Evolutionary conservation across 2,888 invertebrate species (phyloP), one percentile per base, ranked within the genome.

Genomic region (Phorcus lineatus): DNA sequence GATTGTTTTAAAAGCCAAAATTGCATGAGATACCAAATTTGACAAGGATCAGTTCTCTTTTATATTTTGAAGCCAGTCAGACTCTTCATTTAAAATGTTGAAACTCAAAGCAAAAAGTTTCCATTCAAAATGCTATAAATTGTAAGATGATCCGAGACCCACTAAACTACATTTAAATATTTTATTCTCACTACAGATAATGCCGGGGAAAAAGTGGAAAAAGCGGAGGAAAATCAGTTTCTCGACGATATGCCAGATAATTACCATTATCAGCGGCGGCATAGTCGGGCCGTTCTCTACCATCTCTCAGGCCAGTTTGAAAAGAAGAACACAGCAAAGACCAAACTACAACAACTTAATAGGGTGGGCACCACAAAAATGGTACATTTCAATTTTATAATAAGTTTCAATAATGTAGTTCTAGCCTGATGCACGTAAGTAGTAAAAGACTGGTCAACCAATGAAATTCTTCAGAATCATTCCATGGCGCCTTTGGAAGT

Each of bases 281-380:
- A 98, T 91, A 98, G 98, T 93, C 95, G 98, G 92, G 98, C 98
- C 66, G 98, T 98, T 82, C 96, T 98, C 85, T 98, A 98, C 94
- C 98, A 98, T 94, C 95, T 98, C 90, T 98, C 98, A 89, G 98
- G 98, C 85, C 98, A 98, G 94, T 98, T 98, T 94, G 97, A 97
- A 93, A 97, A 97, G 92, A 93, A 94, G 82, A 97, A 97, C 94
- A 92, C 91, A 81, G 96, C 96, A 94, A 94, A 98, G 95, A 96
- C 96, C 87, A 98, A 98, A 95, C 95, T 98, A 91, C 98, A 98
- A 91, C 98, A 98, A 94, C 80, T 84, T 24, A 84, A 84, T 54
- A 79, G 81, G 82, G 84, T 84, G 52, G 67, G 82, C 74, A 74
- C 62, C 62, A 62, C 62, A n/a, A 62, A 62, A 62, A 62, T 62